Percentiles rank a stretch among this genome's conserved stretches.
Conservation (phyloP, 2,113 vertebrate species). For the Mus pahari region DNA sequence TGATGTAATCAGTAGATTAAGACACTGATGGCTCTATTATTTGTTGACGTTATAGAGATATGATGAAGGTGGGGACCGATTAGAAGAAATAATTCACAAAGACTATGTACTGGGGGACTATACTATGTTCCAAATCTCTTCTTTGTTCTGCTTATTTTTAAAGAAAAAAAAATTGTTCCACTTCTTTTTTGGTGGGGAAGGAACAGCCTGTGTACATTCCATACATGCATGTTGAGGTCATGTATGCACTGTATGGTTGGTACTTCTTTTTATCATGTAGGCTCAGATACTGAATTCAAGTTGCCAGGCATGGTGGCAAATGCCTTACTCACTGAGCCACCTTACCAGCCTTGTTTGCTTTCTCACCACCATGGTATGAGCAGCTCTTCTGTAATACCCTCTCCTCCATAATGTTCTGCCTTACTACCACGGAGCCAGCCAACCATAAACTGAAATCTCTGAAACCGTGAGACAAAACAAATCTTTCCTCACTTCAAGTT, state of each 20-base stretch:
- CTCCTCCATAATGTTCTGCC: neutral
- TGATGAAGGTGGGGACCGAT: neutral
- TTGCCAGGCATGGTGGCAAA: neutral
- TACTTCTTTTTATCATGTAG: neutral
- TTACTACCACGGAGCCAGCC: neutral
- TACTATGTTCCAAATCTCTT: neutral
- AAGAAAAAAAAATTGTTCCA: neutral
- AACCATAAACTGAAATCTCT: neutral
- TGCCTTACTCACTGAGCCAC: neutral
- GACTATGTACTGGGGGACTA: neutral
- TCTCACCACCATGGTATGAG: neutral
- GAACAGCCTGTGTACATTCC: too few species aligned
- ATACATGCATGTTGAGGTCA: too few species aligned
- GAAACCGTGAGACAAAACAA: neutral
- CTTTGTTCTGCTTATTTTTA: neutral
- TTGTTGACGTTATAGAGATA: neutral
- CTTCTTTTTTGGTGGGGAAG: neutral
- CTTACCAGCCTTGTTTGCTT: neutral
- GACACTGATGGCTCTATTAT: neutral
- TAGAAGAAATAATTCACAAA: neutral
- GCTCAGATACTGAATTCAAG: neutral
- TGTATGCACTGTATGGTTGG: neutral
- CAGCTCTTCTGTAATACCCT: neutral
- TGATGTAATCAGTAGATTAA: neutral
- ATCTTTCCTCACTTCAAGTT: neutral